A percentile compares a stretch with the other conserved stretches of the same genome.
Conservation (phyloP, 2,113 vertebrate species). For the Perccottus glenii region DNA sequence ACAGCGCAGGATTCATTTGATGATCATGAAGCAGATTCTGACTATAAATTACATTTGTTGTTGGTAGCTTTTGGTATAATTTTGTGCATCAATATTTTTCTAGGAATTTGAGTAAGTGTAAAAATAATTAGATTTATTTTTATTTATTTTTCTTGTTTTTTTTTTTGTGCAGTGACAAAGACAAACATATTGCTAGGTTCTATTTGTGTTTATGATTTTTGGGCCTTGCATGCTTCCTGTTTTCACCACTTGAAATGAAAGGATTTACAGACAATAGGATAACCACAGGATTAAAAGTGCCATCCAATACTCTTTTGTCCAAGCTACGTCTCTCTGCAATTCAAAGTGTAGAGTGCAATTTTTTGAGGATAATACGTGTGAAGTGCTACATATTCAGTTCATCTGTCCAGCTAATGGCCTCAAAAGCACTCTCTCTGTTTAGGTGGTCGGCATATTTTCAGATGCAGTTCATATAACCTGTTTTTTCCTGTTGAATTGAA, state of each 20-base stretch:
- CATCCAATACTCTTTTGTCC: neutral
- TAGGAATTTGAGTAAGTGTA: neutral
- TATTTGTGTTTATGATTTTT: neutral
- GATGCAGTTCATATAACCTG: too few species aligned
- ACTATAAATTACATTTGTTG: conserved; percentile 4
- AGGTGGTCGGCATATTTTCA: conserved; percentile 9
- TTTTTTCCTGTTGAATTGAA: neutral
- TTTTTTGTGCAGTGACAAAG: too few species aligned
- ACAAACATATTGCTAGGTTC: too few species aligned
- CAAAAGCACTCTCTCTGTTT: conserved; percentile 17
- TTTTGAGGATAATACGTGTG: conserved; percentile 19
- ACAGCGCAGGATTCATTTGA: conserved; percentile 2
- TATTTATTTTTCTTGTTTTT: too few species aligned
- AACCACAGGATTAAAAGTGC: neutral
- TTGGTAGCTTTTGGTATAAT: neutral
- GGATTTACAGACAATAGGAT: neutral
- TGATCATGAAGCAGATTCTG: conserved; percentile 3
- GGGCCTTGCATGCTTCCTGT: conserved; percentile 14
- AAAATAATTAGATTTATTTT: too few species aligned
- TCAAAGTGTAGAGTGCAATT: conserved; percentile 11
- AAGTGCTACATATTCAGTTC: conserved; percentile 32
- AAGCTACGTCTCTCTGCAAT: neutral
- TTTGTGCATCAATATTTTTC: conserved; percentile 2
- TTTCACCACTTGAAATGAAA: conserved; percentile 12
- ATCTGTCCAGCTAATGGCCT: conserved; percentile 22